phyloP scores from a whole-genome alignment of 2,797 vertebrate species.

The Pangasius krempfi region DNA sequence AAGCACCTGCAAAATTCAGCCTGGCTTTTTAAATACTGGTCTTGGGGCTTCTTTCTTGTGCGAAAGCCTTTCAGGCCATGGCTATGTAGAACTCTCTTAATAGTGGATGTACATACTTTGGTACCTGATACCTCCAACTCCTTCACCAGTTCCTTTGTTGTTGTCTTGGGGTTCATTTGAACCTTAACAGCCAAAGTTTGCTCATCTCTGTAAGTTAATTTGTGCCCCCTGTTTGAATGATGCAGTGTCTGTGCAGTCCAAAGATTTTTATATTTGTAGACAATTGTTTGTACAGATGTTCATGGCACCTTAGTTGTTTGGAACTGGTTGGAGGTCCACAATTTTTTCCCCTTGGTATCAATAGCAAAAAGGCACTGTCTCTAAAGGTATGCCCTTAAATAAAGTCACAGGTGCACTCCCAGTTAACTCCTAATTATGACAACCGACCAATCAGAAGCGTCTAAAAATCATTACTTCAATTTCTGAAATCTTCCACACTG shows the following conservation, averaged over 20 bases:
- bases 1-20: not conserved
- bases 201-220: not conserved
- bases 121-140: not conserved
- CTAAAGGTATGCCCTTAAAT: not conserved
- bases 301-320: not conserved
- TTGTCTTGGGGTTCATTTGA: too few species aligned
- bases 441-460: not conserved
- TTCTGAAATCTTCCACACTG: too few species aligned
- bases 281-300: too few species aligned
- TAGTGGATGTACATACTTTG: too few species aligned
- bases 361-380: not conserved
- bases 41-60: not conserved
- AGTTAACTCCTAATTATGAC: not conserved
- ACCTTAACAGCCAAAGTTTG: too few species aligned
- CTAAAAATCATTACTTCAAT: too few species aligned
- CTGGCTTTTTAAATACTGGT: not conserved
- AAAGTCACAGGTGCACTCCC: not conserved
- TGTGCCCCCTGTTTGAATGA: not conserved
- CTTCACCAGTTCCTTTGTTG: not conserved
- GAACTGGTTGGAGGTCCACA: not conserved
- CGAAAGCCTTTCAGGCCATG: too few species aligned
- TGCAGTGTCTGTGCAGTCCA: not conserved
- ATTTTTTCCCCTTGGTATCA: not conserved
- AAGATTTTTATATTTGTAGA: not conserved
- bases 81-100: too few species aligned